Conservation (phyloP, 35 echinoderm and acorn worm species). For the Anneissia japonica region DNA sequence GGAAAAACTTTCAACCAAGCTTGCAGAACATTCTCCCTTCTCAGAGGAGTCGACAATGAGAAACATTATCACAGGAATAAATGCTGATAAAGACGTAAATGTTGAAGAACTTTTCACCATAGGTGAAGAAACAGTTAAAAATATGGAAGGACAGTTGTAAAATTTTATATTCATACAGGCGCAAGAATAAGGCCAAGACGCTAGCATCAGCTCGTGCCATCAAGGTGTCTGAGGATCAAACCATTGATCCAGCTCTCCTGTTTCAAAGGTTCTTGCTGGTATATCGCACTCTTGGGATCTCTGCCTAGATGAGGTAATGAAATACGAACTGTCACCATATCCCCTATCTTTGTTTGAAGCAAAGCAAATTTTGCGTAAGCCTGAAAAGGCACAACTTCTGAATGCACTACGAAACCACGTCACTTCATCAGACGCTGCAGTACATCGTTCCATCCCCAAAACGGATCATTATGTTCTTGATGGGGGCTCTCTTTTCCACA, state of each 20-base stretch:
- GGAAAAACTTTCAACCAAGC: constrained; percentile 11
- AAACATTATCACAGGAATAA: constrained; percentile 50
- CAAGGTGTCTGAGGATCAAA: constrained; percentile 20
- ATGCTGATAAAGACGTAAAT: constrained; percentile 26
- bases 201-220: neutral
- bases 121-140: constrained; percentile 14
- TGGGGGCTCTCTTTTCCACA: neutral
- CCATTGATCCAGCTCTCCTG: constrained; percentile 37
- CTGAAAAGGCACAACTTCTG: constrained; percentile 43
- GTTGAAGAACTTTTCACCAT: constrained; percentile 27
- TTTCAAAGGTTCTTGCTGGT: constrained; percentile 44
- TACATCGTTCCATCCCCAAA: neutral
- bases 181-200: constrained; percentile 15
- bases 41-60: constrained; percentile 36
- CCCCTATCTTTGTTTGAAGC: constrained; percentile 29
- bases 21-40: neutral
- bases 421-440: constrained; percentile 1
- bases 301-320: constrained; percentile 25
- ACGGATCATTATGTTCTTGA: constrained; percentile 1
- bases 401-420: neutral
- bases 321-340: constrained; percentile 29
- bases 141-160: constrained; percentile 32
- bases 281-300: constrained; percentile 20
- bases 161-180: constrained; percentile 13
- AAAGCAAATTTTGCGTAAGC: constrained; percentile 3